Percentiles rank a stretch among this genome's conserved stretches.
phyloP scores from a whole-genome alignment of 2,888 invertebrate species.

The Polietes domitor region DNA sequence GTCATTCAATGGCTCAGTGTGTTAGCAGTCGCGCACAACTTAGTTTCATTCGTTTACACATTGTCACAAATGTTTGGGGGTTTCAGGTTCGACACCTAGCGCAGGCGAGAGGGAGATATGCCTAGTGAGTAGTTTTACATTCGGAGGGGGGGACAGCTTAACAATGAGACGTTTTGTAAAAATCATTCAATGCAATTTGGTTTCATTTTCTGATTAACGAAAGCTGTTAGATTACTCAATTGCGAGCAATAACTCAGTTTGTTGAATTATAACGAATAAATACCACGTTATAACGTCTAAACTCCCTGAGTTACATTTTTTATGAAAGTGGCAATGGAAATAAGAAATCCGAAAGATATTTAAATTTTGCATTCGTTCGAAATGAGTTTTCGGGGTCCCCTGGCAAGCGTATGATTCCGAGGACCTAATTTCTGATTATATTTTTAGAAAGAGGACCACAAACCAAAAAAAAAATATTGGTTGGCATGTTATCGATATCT shows the following conservation, averaged over 20 bases:
- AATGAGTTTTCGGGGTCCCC: too few relatives aligned
- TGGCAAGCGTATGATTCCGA: too few relatives aligned
- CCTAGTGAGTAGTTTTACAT: too few relatives aligned
- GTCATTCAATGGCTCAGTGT: not conserved
- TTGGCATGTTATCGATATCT: too few relatives aligned
- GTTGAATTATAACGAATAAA: conserved; percentile 66
- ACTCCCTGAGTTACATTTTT: conserved; percentile 67
- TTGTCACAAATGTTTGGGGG: not conserved
- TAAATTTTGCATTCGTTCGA: too few relatives aligned
- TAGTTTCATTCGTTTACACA: not conserved
- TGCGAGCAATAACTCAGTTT: conserved; percentile 59
- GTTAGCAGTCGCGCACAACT: not conserved
- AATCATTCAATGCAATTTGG: conserved; percentile 53
- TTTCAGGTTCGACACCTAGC: not conserved
- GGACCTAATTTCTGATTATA: too few relatives aligned
- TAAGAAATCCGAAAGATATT: too few relatives aligned
- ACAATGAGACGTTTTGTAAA: conserved; percentile 62
- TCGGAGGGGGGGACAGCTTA: conserved; percentile 59
- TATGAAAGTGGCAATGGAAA: too few relatives aligned
- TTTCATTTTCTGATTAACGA: conserved; percentile 47
- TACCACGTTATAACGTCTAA: conserved; percentile 67
- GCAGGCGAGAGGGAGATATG: not conserved
- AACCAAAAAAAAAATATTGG: too few relatives aligned
- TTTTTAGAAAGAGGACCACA: too few relatives aligned
- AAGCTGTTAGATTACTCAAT: conserved; percentile 67